A percentile compares a stretch with the other conserved stretches of the same genome.
These are phyloP conservation scores for Nymphalis polychloros DNA, from an alignment of 2,888 invertebrate species.

Conservation along the genomic window DNA sequence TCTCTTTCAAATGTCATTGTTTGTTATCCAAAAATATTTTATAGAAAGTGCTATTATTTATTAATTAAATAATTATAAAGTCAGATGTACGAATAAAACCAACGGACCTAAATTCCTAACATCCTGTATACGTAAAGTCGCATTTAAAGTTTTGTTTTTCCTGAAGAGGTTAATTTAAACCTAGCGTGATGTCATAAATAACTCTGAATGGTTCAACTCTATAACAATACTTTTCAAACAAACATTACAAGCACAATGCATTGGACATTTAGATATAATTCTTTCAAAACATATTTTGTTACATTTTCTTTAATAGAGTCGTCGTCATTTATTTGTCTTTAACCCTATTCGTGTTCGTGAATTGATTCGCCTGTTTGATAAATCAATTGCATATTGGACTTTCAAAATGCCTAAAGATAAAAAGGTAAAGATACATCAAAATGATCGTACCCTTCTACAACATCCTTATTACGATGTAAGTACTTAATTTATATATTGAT, in stretches of 20 bases:
- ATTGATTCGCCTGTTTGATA: no score
- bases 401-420: constrained; percentile 5
- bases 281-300: background rate
- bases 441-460: constrained; percentile 39
- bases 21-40: no score
- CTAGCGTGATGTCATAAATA: constrained; percentile 20
- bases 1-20: no score
- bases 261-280: background rate
- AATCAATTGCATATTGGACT: background rate
- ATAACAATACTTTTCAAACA: constrained; percentile 8
- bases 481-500: constrained; percentile 15
- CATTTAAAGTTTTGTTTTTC: background rate
- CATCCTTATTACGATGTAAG: constrained; percentile 58
- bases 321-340: no score
- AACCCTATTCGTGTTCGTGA: no score
- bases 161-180: constrained; percentile 16
- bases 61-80: no score
- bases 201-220: background rate
- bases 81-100: no score
- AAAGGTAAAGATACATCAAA: constrained; percentile 36
- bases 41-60: no score
- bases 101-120: no score
- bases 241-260: background rate
- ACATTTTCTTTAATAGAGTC: no score
- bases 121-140: background rate